Evolutionary conservation across 2,888 invertebrate genomes (phyloP).

Genomic region (Melanophora roralis): DNA sequence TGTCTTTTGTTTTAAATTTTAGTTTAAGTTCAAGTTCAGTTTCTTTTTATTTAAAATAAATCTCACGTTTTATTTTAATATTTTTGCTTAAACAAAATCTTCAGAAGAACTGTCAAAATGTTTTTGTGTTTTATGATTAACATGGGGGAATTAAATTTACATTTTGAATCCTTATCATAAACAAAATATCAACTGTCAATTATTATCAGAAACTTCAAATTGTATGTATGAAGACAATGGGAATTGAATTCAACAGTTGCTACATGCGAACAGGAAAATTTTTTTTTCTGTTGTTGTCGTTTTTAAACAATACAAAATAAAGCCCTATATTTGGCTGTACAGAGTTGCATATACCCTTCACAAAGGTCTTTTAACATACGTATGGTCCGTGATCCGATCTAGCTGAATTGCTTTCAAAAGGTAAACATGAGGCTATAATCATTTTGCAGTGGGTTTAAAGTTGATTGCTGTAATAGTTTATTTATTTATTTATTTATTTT

Average conservation of each 20-base stretch:
- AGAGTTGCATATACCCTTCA: no score
- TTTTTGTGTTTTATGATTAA: conserved; percentile 41
- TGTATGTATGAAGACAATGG: neutral
- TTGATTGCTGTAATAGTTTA: no score
- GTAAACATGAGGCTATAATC: no score
- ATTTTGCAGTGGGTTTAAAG: no score
- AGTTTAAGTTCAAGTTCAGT: conserved; percentile 59
- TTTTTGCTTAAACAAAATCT: conserved; percentile 26
- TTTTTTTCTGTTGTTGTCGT: no score
- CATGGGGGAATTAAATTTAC: conserved; percentile 2
- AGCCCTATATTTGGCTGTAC: no score
- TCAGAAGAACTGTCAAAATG: conserved; percentile 52
- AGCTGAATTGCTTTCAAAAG: no score
- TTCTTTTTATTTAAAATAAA: conserved; percentile 43
- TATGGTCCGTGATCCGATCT: no score
- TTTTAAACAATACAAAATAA: no score
- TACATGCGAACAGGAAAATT: no score
- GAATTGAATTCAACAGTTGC: neutral
- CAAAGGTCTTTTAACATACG: no score
- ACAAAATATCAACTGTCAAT: conserved; percentile 52
- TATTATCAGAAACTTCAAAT: conserved; percentile 2
- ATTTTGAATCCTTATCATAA: conserved; percentile 49
- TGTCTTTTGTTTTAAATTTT: conserved; percentile 19
- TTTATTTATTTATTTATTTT: no score
- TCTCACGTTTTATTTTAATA: conserved; percentile 47